Percentiles rank a stretch among this genome's conserved stretches.
phyloP scores from a whole-genome alignment of 2,113 vertebrate species.

The Ammodytes marinus region DNA sequence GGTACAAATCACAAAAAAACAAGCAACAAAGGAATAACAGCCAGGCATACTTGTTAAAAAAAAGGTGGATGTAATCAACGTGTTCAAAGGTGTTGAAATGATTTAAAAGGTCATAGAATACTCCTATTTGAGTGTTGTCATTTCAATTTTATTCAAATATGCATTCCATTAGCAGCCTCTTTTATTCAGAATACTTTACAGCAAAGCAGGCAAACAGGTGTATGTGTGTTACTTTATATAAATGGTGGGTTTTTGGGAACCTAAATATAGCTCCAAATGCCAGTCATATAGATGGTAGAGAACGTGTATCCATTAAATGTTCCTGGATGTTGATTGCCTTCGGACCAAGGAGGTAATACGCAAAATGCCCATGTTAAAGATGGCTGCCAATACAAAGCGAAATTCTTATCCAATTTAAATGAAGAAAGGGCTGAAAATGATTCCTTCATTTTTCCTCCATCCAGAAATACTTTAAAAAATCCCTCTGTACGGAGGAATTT shows the following conservation, averaged over 20 bases:
- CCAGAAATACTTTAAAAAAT: not conserved
- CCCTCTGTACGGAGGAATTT: constrained; percentile 1
- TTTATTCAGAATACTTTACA: not conserved
- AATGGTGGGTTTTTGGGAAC: not conserved
- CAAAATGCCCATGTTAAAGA: not conserved
- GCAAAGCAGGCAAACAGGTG: not conserved
- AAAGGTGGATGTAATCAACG: not conserved
- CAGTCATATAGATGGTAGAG: not conserved
- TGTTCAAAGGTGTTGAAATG: not conserved
- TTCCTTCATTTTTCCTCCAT: not conserved
- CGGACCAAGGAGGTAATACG: not conserved
- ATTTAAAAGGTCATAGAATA: not conserved
- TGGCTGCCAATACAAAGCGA: not conserved
- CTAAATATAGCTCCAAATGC: not conserved
- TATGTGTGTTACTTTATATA: not conserved
- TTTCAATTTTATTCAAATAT: not conserved
- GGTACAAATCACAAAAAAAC: not conserved
- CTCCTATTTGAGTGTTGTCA: not conserved
- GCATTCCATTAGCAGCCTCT: not conserved
- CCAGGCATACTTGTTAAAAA: not conserved
- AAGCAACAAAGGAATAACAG: not conserved
- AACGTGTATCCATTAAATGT: not conserved
- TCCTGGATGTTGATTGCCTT: not conserved
- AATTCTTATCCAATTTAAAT: not conserved
- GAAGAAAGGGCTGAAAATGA: not conserved